Evolutionary conservation across 2,888 invertebrate species (phyloP), one percentile per base, ranked within the genome.

Genomic region (Malachius bipustulatus): DNA sequence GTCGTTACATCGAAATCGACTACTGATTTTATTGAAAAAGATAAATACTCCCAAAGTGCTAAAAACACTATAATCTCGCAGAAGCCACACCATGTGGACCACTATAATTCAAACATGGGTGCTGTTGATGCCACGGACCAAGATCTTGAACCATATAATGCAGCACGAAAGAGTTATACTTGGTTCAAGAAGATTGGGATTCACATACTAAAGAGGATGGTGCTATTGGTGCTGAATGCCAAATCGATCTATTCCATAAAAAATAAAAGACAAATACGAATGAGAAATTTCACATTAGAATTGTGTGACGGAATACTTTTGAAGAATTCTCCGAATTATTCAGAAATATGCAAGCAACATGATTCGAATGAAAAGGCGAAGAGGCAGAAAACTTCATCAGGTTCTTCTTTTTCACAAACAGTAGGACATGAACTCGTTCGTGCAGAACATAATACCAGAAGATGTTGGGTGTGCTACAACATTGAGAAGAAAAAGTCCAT

Each of bases 111-210:
- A 6, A 28, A 28, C 12, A 28, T 28, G 29, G 29, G 4, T 28
- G 29, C 29, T 28, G 29, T 28, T 28, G 29, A 28, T n/a, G 29
- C 29, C n/a, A 10, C 6, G 6, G 29, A 28, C 29, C 29, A 28
- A 28, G 10, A 28, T n/a, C n/a, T 28, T 11, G 29, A 28, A 28
- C 29, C 29, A 28, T 28, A 28, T 11, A 28, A 28, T 28, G n/a
- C n/a, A 10, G 29, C 10, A 11, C 8, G 29, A n/a, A 28, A 28
- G 10, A 28, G 29, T 11, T 28, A 10, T n/a, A 10, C 29, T 10
- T 28, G 29, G 29, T 28, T 28, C 12, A 28, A 28, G 12, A 28
- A 28, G 11, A 28, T 28, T 28, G n/a, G 29, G n/a, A 28, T 24
- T 24, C 24, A 24, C n/a, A 24, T 24, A 9, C n/a, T 24, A 24